Evolutionary conservation across 2,113 vertebrate species (phyloP).

Genomic region (Rhinolophus sinicus): DNA sequence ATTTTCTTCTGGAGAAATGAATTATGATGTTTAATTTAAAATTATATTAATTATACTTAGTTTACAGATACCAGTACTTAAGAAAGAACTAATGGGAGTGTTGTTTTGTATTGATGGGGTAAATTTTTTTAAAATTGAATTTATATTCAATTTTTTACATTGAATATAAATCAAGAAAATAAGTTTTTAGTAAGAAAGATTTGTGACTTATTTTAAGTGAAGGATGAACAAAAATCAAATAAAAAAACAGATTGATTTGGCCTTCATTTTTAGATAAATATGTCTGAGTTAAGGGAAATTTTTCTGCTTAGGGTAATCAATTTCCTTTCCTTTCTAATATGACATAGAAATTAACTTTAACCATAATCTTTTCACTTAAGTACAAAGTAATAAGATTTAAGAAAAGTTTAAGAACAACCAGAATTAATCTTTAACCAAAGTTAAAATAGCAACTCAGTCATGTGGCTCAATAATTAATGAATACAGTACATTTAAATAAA

Average conservation of each 20-base stretch:
- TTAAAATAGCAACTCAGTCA: slow-evolving; percentile 33
- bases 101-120: background rate
- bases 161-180: slow-evolving; percentile 1
- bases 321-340: slow-evolving; percentile 51
- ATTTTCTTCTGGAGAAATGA: background rate
- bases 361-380: slow-evolving; percentile 39
- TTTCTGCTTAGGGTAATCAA: slow-evolving; percentile 17
- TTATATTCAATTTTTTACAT: too few species aligned
- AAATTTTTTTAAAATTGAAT: background rate
- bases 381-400: slow-evolving; percentile 57
- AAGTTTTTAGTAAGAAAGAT: background rate
- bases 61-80: background rate
- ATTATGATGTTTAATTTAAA: background rate
- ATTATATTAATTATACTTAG: background rate
- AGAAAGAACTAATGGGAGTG: background rate
- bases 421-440: slow-evolving; percentile 66
- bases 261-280: background rate
- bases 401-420: slow-evolving; percentile 37
- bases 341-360: slow-evolving; percentile 57
- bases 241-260: background rate
- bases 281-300: background rate
- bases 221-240: background rate
- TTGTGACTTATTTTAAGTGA: background rate
- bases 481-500: slow-evolving; percentile 46
- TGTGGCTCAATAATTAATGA: slow-evolving; percentile 55